Conservation (phyloP, 2,113 vertebrate genomes). For the Pseudorasbora parva region DNA sequence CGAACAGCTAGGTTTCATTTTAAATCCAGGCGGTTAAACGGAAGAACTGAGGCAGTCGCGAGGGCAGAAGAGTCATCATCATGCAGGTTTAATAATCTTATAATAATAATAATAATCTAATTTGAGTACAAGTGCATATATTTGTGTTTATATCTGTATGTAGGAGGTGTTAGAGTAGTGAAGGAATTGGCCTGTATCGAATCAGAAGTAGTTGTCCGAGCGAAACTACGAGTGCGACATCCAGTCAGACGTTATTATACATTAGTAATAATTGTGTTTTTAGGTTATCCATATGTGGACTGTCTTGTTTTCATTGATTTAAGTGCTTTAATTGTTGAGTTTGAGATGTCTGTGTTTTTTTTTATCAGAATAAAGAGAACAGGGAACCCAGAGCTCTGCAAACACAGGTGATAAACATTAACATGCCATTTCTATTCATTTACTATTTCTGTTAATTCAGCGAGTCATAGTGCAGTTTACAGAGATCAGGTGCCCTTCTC, state of each 20-base stretch:
- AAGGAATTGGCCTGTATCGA: neutral
- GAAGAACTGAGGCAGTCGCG: neutral
- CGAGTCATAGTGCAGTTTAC: neutral
- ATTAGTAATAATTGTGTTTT: neutral
- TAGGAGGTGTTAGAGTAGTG: neutral
- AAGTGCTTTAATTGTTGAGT: neutral
- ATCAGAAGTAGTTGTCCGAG: too few relatives aligned
- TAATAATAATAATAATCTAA: neutral
- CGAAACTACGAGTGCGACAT: neutral
- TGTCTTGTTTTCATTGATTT: neutral
- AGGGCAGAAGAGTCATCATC: neutral
- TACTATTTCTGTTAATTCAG: too few relatives aligned
- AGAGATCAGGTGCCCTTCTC: slow-evolving; percentile 11
- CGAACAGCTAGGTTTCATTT: neutral
- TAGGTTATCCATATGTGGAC: neutral
- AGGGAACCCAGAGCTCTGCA: slow-evolving; percentile 62
- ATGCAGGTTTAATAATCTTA: slow-evolving; percentile 30
- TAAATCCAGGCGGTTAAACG: slow-evolving; percentile 35
- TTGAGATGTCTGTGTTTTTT: neutral
- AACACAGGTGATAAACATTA: slow-evolving; percentile 58
- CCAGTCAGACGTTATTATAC: neutral
- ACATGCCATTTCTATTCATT: too few relatives aligned
- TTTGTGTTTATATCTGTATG: neutral
- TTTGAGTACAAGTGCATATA: too few relatives aligned
- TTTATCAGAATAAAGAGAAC: slow-evolving; percentile 78